Conservation (phyloP, 1,140 invertebrate species). For the Tenebrio molitor region DNA sequence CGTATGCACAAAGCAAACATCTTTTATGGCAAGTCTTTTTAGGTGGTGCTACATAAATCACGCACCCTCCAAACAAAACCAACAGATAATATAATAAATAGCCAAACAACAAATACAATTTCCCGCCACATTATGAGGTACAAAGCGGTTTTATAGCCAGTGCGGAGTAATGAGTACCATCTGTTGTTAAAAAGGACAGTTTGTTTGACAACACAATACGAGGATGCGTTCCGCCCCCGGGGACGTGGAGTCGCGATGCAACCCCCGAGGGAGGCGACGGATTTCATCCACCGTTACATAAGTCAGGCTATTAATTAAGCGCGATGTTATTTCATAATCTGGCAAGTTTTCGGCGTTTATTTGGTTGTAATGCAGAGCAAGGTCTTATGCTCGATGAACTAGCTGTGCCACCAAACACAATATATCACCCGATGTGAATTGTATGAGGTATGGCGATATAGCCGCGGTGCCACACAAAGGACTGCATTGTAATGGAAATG, state of each 20-base stretch:
- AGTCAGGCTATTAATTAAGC: constrained; percentile 12
- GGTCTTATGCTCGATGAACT: constrained; percentile 9
- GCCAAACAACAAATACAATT: constrained; percentile 63
- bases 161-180: constrained; percentile 62
- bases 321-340: constrained; percentile 6
- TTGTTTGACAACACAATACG: constrained; percentile 50
- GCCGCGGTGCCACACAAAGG: constrained; percentile 42
- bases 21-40: constrained; percentile 51
- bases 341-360: constrained; percentile 12
- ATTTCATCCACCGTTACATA: no score
- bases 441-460: constrained; percentile 43
- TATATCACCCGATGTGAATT: constrained; percentile 48
- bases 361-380: constrained; percentile 23
- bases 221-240: constrained; percentile 27
- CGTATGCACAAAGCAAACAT: constrained; percentile 49
- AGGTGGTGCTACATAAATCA: constrained; percentile 55
- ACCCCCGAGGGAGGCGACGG: constrained; percentile 33
- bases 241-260: constrained; percentile 7
- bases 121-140: constrained; percentile 63
- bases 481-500: constrained; percentile 51
- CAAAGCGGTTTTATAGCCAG: constrained; percentile 58
- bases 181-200: constrained; percentile 61
- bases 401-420: constrained; percentile 25
- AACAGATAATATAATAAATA: constrained; percentile 62
- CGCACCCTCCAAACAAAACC: constrained; percentile 56